These are phyloP conservation scores for Elysia crispata DNA, from an alignment of 2,888 invertebrate genomes.

Conservation along the genomic window DNA sequence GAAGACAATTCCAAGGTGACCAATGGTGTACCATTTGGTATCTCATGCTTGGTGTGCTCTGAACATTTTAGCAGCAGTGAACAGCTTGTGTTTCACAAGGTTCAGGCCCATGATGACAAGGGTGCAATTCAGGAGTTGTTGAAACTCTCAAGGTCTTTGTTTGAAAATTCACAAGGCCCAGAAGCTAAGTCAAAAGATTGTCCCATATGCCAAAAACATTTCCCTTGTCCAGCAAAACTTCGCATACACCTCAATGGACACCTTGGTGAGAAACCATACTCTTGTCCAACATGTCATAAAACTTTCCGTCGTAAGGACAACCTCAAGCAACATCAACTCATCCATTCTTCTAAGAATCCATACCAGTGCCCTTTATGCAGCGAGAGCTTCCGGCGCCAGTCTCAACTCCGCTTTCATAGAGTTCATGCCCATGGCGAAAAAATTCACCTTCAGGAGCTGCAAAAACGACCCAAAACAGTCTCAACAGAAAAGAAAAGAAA, in stretches of 20 bases:
- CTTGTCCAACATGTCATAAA: constrained; percentile 41
- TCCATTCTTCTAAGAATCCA: constrained; percentile 13
- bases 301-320: constrained; percentile 44
- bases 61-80: background rate
- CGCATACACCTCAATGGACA: constrained; percentile 44
- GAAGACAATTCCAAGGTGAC: no score
- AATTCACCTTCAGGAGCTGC: constrained; percentile 36
- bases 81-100: background rate
- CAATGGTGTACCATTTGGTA: background rate
- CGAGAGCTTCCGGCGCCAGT: constrained; percentile 32
- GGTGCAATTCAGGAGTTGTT: background rate
- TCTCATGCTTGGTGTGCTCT: background rate
- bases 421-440: constrained; percentile 41
- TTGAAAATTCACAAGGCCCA: background rate
- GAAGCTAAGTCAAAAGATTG: constrained; percentile 37
- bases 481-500: background rate
- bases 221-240: constrained; percentile 44
- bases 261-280: constrained; percentile 48
- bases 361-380: constrained; percentile 39
- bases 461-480: background rate
- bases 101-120: no score
- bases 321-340: constrained; percentile 43
- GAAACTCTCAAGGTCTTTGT: background rate
- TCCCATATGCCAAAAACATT: constrained; percentile 41
- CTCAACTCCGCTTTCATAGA: constrained; percentile 42